phyloP scores from a whole-genome alignment of 2,888 invertebrate species.

The Parascotia fuliginaria region DNA sequence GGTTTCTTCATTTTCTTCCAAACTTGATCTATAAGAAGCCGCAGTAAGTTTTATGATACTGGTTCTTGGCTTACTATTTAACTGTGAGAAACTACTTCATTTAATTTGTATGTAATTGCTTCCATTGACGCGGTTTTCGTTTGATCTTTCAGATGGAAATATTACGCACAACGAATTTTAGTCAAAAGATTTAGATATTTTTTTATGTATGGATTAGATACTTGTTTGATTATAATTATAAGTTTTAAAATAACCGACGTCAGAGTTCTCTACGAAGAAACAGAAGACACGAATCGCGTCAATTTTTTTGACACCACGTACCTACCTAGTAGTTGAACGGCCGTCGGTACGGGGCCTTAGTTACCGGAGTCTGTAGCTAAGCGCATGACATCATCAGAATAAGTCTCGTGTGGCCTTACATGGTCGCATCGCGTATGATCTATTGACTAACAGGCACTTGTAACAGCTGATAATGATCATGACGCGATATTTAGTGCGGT shows the following conservation, averaged over 20 bases:
- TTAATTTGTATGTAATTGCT: conserved; percentile 11
- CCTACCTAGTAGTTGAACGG: conserved; percentile 39
- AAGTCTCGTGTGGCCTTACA: conserved; percentile 75
- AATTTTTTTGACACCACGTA: conserved; percentile 14
- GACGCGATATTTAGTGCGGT: conserved; percentile 61
- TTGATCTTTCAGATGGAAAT: conserved; percentile 37
- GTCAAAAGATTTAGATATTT: not conserved
- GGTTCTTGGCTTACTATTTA: conserved; percentile 15
- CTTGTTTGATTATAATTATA: not conserved
- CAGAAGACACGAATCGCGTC: not conserved
- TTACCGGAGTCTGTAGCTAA: conserved; percentile 46
- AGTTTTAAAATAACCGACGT: not conserved
- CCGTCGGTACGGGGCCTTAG: conserved; percentile 53
- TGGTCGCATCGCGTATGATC: conserved; percentile 78
- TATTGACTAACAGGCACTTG: conserved; percentile 63
- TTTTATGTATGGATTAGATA: not conserved
- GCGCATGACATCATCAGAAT: conserved; percentile 79
- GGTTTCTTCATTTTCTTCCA: conserved; percentile 12
- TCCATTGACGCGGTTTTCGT: conserved; percentile 4
- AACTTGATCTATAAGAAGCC: conserved; percentile 23
- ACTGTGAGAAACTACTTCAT: conserved; percentile 30
- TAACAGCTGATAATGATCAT: conserved; percentile 74
- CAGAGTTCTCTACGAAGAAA: not conserved
- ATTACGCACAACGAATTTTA: not conserved
- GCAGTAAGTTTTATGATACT: conserved; percentile 26